These are phyloP conservation scores for Xyliphius kryptos DNA, from an alignment of 2,113 vertebrate genomes.

Conservation along the genomic window DNA sequence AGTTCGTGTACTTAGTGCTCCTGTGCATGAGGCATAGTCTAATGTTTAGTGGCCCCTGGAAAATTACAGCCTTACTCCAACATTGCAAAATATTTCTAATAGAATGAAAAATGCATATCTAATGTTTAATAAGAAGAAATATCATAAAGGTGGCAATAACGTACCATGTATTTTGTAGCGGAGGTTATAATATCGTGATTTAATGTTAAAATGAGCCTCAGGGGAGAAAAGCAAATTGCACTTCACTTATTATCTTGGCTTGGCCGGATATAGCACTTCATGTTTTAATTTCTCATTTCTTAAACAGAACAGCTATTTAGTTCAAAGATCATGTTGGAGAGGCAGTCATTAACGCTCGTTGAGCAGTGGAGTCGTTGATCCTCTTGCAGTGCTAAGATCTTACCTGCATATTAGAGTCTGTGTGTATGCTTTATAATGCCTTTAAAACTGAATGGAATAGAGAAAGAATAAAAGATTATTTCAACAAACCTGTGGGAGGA, in stretches of 20 bases:
- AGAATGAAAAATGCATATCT: neutral
- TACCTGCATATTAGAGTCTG: neutral
- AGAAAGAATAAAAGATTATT: neutral
- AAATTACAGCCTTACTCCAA: constrained; percentile 33
- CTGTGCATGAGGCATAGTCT: constrained; percentile 29
- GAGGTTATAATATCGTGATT: constrained; percentile 8
- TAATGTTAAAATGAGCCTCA: constrained; percentile 7
- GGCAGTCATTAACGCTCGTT: neutral
- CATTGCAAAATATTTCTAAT: neutral
- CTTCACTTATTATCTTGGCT: constrained; percentile 18
- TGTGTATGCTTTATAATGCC: neutral
- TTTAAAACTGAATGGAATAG: too few species aligned
- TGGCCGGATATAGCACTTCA: constrained; percentile 16
- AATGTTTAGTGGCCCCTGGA: constrained; percentile 34
- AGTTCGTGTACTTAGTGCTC: constrained; percentile 30
- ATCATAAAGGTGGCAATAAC: constrained; percentile 1
- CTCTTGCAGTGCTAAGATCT: neutral
- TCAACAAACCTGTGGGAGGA: too few species aligned
- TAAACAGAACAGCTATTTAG: constrained; percentile 13
- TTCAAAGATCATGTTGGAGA: neutral
- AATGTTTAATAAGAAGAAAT: neutral
- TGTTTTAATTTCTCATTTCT: constrained; percentile 20
- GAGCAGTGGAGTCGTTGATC: neutral
- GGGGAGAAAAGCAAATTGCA: constrained; percentile 19
- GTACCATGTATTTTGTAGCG: neutral